These are phyloP conservation scores for Cyprinodon brontotheroides DNA, from an alignment of 2,113 vertebrate species.

Conservation along the genomic window DNA sequence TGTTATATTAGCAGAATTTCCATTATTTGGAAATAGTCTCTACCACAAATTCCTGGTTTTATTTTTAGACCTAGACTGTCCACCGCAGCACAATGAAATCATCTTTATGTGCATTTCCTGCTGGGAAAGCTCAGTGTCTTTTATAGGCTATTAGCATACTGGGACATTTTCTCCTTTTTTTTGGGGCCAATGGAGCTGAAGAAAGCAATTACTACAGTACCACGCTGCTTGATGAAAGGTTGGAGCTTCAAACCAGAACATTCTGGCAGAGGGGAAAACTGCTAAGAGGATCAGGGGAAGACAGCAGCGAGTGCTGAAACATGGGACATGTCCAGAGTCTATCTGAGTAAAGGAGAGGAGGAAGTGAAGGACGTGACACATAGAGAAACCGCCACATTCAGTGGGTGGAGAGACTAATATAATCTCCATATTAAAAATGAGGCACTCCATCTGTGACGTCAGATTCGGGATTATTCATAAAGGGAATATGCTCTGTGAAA, in stretches of 20 bases:
- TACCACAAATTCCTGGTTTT: constrained; percentile 21
- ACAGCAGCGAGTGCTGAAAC: constrained; percentile 13
- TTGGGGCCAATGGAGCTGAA: constrained; percentile 69
- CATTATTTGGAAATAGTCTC: constrained; percentile 11
- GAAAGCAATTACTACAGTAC: constrained; percentile 68
- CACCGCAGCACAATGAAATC: constrained; percentile 36
- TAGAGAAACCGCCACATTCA: constrained; percentile 28
- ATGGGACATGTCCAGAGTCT: constrained; percentile 17
- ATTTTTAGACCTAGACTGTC: constrained; percentile 37
- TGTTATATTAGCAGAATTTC: background rate
- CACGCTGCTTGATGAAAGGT: constrained; percentile 52
- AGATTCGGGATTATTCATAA: constrained; percentile 64
- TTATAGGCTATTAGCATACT: constrained; percentile 65
- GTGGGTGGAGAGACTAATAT: constrained; percentile 31
- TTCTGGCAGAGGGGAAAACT: constrained; percentile 23
- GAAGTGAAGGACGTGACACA: constrained; percentile 9
- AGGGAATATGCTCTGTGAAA: constrained; percentile 37
- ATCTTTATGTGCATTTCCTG: constrained; percentile 55
- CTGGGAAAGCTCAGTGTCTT: constrained; percentile 58
- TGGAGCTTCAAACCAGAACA: constrained; percentile 38
- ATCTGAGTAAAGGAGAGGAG: constrained; percentile 22
- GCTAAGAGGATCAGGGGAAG: constrained; percentile 34
- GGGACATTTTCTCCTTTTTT: constrained; percentile 51
- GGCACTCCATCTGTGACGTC: constrained; percentile 55
- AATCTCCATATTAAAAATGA: constrained; percentile 56